A percentile compares a stretch with the other conserved stretches of the same genome.
These are phyloP conservation scores for Neogobius melanostomus DNA, from an alignment of 2,113 vertebrate genomes.

Conservation along the genomic window DNA sequence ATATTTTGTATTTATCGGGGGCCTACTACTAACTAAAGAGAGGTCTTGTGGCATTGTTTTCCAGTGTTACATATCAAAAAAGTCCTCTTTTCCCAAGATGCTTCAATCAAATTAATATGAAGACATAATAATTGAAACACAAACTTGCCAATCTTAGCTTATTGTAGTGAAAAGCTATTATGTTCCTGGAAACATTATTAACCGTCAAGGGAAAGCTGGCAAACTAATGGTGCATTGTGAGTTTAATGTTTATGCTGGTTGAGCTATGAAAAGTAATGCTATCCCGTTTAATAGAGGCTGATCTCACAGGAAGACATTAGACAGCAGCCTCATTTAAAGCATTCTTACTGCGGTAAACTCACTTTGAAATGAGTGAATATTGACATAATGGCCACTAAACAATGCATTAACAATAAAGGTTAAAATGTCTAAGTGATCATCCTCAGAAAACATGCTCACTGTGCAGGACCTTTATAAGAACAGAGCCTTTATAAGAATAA, in stretches of 20 bases:
- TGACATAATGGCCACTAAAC: conserved; percentile 2
- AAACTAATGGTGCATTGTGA: conserved; percentile 1
- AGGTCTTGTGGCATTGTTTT: no score
- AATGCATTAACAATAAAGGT: conserved; percentile 2
- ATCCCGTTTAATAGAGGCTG: conserved; percentile 2
- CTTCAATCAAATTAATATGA: no score
- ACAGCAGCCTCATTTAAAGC: neutral
- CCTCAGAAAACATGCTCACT: conserved; percentile 13
- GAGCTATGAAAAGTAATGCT: neutral
- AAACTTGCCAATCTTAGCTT: neutral
- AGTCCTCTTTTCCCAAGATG: no score
- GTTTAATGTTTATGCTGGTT: neutral
- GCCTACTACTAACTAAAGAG: no score
- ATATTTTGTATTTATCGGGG: no score
- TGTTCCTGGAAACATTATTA: neutral
- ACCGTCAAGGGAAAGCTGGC: neutral
- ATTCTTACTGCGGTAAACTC: neutral
- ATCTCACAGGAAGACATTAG: conserved; percentile 12
- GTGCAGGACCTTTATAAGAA: conserved; percentile 6
- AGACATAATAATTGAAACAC: no score
- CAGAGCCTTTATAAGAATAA: conserved; percentile 20
- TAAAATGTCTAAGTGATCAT: conserved; percentile 8
- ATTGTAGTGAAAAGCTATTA: neutral
- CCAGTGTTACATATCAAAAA: no score
- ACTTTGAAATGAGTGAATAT: neutral